Evolutionary conservation across 2,888 invertebrate species (phyloP).

Genomic region (Agriotes lineatus): DNA sequence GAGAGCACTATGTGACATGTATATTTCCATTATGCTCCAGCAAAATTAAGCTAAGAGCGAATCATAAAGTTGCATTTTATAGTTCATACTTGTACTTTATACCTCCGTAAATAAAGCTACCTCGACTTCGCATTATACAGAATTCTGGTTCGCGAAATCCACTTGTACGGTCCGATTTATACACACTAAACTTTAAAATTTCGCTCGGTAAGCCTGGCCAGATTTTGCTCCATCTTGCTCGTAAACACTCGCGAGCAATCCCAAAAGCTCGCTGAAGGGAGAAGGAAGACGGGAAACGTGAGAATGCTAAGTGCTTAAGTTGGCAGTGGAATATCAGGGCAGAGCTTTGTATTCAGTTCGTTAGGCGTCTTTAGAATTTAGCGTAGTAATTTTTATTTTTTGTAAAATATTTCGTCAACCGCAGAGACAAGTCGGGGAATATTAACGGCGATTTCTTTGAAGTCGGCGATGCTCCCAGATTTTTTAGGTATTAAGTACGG

Average conservation of each 20-base stretch:
- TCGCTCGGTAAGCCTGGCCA: background rate
- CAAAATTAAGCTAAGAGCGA: constrained; percentile 48
- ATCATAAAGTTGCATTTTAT: constrained; percentile 50
- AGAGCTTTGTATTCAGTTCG: constrained; percentile 46
- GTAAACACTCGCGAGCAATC: background rate
- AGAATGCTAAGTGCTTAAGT: constrained; percentile 23
- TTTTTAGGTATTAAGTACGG: background rate
- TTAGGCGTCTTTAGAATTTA: constrained; percentile 38
- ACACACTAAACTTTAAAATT: constrained; percentile 13
- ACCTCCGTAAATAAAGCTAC: constrained; percentile 48
- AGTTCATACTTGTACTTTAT: constrained; percentile 51
- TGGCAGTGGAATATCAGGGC: constrained; percentile 19
- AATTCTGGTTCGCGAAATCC: constrained; percentile 46
- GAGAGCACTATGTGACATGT: constrained; percentile 26
- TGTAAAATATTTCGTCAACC: constrained; percentile 37
- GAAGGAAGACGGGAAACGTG: constrained; percentile 18
- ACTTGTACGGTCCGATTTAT: constrained; percentile 34
- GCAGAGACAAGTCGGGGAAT: constrained; percentile 11
- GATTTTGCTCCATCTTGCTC: constrained; percentile 11
- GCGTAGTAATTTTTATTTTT: constrained; percentile 40
- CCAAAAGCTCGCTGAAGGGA: constrained; percentile 11
- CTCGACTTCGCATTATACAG: constrained; percentile 43
- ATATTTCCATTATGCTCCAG: constrained; percentile 34
- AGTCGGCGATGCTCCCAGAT: background rate
- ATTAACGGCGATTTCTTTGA: constrained; percentile 18